Conservation (phyloP, 2,888 invertebrate species). For the Clunio marinus region DNA sequence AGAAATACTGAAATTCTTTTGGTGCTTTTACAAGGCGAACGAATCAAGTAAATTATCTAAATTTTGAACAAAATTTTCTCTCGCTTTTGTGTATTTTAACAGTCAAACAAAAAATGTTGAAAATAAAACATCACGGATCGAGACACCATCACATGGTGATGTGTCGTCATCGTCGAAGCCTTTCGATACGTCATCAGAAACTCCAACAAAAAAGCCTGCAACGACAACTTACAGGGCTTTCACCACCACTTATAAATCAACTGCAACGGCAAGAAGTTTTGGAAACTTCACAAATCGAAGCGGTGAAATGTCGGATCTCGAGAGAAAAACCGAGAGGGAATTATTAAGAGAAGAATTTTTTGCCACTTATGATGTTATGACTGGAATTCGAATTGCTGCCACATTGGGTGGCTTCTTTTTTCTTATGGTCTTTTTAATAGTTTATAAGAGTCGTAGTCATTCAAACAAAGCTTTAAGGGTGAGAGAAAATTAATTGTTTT, state of each 20-base stretch:
- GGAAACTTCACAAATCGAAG: not conserved
- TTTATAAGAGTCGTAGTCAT: conserved; percentile 84
- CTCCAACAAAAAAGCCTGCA: conserved; percentile 35
- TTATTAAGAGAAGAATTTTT: conserved; percentile 76
- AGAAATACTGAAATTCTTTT: conserved; percentile 20
- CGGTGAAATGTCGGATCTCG: conserved; percentile 42
- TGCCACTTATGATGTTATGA: conserved; percentile 90
- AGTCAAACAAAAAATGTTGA: conserved; percentile 38
- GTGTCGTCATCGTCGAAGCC: conserved; percentile 40
- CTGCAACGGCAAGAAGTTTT: conserved; percentile 9
- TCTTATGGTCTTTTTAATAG: conserved; percentile 83
- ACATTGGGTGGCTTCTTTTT: conserved; percentile 88
- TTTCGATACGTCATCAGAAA: conserved; percentile 22
- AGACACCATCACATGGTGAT: conserved; percentile 21
- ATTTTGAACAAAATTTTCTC: conserved; percentile 12
- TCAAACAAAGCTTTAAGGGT: conserved; percentile 63
- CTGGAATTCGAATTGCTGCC: conserved; percentile 85
- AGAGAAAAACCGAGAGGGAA: conserved; percentile 59
- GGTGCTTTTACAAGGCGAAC: not conserved
- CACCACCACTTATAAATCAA: conserved; percentile 36
- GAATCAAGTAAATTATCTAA: conserved; percentile 15
- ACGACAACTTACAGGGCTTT: conserved; percentile 34
- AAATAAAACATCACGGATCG: conserved; percentile 33
- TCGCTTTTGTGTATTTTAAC: conserved; percentile 16
- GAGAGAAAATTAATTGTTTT: conserved; percentile 26